Conservation (phyloP, 2,888 invertebrate genomes). For the Ernsta delagoae region DNA sequence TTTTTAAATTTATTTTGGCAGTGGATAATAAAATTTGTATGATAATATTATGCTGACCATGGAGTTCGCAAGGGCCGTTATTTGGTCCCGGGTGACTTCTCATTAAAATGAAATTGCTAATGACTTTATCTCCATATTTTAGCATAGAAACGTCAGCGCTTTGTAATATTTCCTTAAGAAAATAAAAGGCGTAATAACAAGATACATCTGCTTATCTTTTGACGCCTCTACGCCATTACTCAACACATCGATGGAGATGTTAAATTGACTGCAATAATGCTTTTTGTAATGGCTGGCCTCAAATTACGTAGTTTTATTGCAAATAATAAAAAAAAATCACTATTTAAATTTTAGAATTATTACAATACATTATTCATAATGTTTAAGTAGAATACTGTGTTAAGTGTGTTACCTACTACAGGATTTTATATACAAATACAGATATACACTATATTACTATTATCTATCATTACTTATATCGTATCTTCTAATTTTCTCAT, state of each 20-base stretch:
- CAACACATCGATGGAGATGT: conserved; percentile 65
- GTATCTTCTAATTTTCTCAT: too few relatives aligned
- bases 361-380: too few relatives aligned
- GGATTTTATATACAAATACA: too few relatives aligned
- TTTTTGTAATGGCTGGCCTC: conserved; percentile 49
- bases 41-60: conserved; percentile 67
- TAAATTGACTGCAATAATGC: conserved; percentile 45
- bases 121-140: conserved; percentile 81
- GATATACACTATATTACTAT: too few relatives aligned
- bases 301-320: conserved; percentile 43
- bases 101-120: conserved; percentile 76
- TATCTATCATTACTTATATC: too few relatives aligned
- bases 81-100: conserved; percentile 63
- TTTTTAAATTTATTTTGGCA: conserved; percentile 44
- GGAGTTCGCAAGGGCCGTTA: conserved; percentile 53
- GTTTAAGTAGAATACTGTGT: too few relatives aligned
- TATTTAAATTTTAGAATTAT: too few relatives aligned
- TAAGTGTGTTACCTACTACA: too few relatives aligned
- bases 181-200: conserved; percentile 63
- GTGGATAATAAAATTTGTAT: conserved; percentile 53
- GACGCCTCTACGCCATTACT: conserved; percentile 63
- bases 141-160: conserved; percentile 77
- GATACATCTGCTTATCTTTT: conserved; percentile 77
- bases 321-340: too few relatives aligned
- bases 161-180: conserved; percentile 60